Conservation (phyloP, 2,888 invertebrate genomes). For the Noctua fimbriata region DNA sequence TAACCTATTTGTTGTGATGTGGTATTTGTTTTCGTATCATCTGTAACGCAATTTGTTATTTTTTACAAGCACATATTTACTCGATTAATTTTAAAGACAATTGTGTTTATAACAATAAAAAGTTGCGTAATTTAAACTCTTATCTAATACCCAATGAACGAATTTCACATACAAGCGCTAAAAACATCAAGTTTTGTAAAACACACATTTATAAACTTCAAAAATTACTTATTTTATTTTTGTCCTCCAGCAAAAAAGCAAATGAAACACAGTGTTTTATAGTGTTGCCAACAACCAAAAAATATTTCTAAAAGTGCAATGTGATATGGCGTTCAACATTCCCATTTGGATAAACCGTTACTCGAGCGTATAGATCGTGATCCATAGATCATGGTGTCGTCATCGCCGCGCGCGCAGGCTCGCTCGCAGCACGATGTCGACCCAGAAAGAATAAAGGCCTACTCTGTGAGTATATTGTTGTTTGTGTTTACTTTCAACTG, state of each 20-base stretch:
- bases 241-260: constrained; percentile 16
- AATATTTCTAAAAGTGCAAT: constrained; percentile 60
- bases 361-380: constrained; percentile 79
- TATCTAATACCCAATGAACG: constrained; percentile 42
- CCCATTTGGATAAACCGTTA: constrained; percentile 67
- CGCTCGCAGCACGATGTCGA: constrained; percentile 87
- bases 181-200: neutral
- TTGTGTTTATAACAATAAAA: neutral
- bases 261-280: constrained; percentile 38
- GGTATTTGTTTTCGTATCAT: too few relatives aligned
- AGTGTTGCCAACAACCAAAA: constrained; percentile 29
- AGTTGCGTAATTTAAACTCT: neutral
- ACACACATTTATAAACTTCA: constrained; percentile 30
- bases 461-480: constrained; percentile 84
- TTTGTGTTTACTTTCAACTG: constrained; percentile 56
- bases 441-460: constrained; percentile 88
- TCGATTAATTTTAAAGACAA: too few relatives aligned
- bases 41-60: neutral
- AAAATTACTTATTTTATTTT: constrained; percentile 10
- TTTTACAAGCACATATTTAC: neutral
- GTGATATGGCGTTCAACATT: constrained; percentile 64
- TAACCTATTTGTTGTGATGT: neutral
- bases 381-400: constrained; percentile 89
- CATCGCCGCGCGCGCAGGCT: constrained; percentile 88
- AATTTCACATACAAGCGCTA: constrained; percentile 1